These are phyloP conservation scores for Pristionchus maxplancki DNA, from an alignment of 2,888 invertebrate species.

Conservation along the genomic window DNA sequence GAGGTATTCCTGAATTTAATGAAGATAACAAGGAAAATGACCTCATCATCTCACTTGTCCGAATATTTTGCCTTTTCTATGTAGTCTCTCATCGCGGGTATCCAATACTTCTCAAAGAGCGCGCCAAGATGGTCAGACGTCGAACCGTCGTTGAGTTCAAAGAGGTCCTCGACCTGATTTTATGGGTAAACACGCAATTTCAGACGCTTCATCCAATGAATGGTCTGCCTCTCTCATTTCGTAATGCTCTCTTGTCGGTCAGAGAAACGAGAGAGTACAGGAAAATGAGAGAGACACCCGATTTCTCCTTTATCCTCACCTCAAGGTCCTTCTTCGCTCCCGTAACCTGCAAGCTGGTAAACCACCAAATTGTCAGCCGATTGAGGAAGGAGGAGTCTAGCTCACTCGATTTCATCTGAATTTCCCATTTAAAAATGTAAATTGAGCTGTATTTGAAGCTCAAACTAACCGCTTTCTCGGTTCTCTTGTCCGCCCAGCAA, in stretches of 20 bases:
- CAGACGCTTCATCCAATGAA: too few species aligned
- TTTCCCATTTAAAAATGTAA: too few species aligned
- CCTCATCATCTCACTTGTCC: not conserved
- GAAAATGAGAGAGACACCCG: too few species aligned
- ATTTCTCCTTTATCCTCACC: too few species aligned
- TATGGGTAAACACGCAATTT: too few species aligned
- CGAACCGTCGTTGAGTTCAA: constrained; percentile 68
- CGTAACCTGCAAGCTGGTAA: constrained; percentile 64
- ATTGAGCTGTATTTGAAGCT: not conserved
- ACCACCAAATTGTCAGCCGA: constrained; percentile 73
- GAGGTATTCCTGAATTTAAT: constrained; percentile 41
- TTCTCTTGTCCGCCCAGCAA: constrained; percentile 69
- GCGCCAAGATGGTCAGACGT: constrained; percentile 61
- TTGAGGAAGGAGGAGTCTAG: constrained; percentile 67
- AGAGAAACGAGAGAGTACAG: too few species aligned
- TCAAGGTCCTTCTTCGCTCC: constrained; percentile 68
- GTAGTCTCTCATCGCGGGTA: constrained; percentile 54
- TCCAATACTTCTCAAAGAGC: constrained; percentile 70
- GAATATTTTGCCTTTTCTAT: not conserved
- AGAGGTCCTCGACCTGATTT: constrained; percentile 69
- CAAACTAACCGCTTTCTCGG: constrained; percentile 53
- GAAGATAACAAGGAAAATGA: not conserved
- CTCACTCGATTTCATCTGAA: constrained; percentile 63
- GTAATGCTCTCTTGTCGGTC: too few species aligned
- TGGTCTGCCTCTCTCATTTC: too few species aligned